Base-by-base conservation (phyloP, 2,797 vertebrate genomes). In the Sebastes hubbsi region DNA sequence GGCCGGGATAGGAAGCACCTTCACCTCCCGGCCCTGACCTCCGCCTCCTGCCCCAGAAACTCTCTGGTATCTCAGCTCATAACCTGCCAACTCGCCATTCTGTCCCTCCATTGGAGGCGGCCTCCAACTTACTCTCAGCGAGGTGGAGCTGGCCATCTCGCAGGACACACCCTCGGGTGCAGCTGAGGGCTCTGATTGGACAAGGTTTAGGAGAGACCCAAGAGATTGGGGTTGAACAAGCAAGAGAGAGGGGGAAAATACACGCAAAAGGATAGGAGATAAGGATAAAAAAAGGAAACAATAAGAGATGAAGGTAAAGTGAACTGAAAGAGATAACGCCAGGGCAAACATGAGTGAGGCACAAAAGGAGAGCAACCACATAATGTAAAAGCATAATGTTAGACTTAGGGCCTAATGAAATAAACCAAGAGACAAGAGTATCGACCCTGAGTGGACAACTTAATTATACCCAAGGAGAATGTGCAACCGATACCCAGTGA, bases 51-150 rank as follows among this genome's bases (percentile, higher is more conserved):
- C 75, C 84, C 95, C 95, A 92, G 96, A 96, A 94, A 97, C 94
- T 80, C 94, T 95, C 94, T 95, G 96, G 94, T 97, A 98, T 90
- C 92, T 96, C 92, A 99, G 95, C 91, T 96, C 96, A 95, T 97
- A 99, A 92, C 96, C 96, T 87, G 96, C 96, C 96, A 97, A 95
- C 92, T 95, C 92, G 83, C 97, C 97, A 82, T 97, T 97, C 91
- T 96, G 96, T 94, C 95, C 97, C 78, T 97, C 97, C 78, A 93
- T 85, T 66, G 97, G 97, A 77, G 97, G 97, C 42, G 97, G 97
- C 91, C 92, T 95, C 98, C 98, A 99, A 97, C 97, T 98, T 96
- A 99, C 97, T 96, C 96, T 96, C 95, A 99, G 97, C 88, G 97
- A 97, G 83, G 97, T 98, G 94, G 98, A 98, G 94, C 97, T 96